A percentile compares a stretch with the other conserved stretches of the same genome.
phyloP scores from a whole-genome alignment of 2,113 vertebrate genomes.

The Pristiophorus japonicus region DNA sequence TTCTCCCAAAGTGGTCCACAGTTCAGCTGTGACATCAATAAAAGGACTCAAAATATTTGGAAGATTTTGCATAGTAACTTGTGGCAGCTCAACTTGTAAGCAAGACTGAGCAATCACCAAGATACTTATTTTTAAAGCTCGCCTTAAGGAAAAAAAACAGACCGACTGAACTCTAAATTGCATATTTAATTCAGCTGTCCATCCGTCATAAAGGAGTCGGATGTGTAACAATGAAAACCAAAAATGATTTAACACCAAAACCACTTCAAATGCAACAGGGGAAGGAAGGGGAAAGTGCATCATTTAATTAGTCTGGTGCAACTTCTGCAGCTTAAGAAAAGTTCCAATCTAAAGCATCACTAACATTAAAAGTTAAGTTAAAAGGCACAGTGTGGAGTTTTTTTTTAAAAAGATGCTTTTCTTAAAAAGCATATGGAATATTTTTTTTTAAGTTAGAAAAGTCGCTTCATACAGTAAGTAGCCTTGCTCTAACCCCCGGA shows the following conservation, averaged over 20 bases:
- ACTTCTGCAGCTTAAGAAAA: not conserved
- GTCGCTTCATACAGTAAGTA: not conserved
- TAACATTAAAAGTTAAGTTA: not conserved
- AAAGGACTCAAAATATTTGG: not conserved
- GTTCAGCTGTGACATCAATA: not conserved
- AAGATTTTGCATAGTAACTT: not conserved
- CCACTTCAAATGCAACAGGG: not conserved
- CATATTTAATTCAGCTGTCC: not conserved
- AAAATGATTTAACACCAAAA: not conserved
- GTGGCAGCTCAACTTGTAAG: not conserved
- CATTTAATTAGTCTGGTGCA: not conserved
- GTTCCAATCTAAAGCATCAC: not conserved
- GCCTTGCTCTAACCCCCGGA: not conserved
- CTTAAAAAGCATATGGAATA: not conserved
- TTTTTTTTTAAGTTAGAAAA: not conserved
- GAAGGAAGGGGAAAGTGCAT: not conserved
- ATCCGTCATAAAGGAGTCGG: not conserved
- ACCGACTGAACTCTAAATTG: not conserved
- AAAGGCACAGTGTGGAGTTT: not conserved
- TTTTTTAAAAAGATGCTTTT: not conserved
- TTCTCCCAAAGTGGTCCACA: not conserved
- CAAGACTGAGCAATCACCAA: not conserved
- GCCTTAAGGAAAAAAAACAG: too few species aligned
- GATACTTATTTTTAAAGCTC: too few species aligned
- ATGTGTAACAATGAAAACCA: not conserved